Conservation (phyloP, 2,113 vertebrate genomes). For the Sander vitreus region DNA sequence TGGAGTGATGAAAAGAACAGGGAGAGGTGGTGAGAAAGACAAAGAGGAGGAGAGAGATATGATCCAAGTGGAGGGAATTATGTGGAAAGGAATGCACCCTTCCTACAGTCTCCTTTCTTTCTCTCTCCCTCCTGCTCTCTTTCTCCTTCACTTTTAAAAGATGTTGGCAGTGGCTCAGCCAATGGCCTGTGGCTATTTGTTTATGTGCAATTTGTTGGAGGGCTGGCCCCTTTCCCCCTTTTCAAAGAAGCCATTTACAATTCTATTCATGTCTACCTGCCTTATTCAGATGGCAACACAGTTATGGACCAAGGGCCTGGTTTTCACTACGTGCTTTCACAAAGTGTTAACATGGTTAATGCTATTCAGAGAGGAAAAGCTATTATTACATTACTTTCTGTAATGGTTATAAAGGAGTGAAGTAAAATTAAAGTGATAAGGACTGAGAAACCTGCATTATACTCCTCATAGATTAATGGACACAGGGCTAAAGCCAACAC, state of each 20-base stretch:
- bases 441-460: background rate
- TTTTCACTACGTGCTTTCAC: conserved; percentile 39
- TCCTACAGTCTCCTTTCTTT: conserved; percentile 33
- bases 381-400: conserved; percentile 23
- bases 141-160: conserved; percentile 47
- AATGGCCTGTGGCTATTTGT: conserved; percentile 69
- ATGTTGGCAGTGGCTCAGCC: conserved; percentile 58
- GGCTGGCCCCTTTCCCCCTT: conserved; percentile 62
- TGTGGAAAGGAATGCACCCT: conserved; percentile 68
- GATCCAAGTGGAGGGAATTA: conserved; percentile 55
- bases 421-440: background rate
- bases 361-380: conserved; percentile 22
- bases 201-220: conserved; percentile 73
- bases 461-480: background rate
- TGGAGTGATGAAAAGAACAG: conserved; percentile 12
- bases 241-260: conserved; percentile 70
- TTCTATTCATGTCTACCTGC: conserved; percentile 76
- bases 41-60: conserved; percentile 46
- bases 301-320: conserved; percentile 32
- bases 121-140: conserved; percentile 25
- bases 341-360: conserved; percentile 45
- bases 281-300: conserved; percentile 46
- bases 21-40: conserved; percentile 26
- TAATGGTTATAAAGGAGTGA: conserved; percentile 29
- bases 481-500: background rate